Base-by-base conservation (phyloP, 2,113 vertebrate genomes). In the Polypterus bichir region DNA sequence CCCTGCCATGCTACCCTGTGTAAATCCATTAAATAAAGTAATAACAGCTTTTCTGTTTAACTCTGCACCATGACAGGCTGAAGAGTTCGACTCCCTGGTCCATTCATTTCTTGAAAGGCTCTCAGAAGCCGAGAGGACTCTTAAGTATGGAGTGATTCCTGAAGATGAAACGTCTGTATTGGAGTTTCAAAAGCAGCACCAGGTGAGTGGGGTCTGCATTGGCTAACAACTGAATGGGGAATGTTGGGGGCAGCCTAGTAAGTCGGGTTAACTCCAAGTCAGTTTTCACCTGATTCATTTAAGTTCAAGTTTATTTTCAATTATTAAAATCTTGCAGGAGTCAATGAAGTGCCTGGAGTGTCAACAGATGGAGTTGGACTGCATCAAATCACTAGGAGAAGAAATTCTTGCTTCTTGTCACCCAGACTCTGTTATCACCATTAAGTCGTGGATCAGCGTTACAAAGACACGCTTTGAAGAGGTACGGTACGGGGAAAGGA, bases 361-460 rank as follows among this genome's bases (percentile, higher is more conserved):
- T 69, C 89, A 83, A 70, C 79, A 78, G 51, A 68, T 78, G 68
- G 85, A 83, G 61, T 68, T 93, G 61, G 82, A 91, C 54, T 85
- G 79, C 57, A 87, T 94, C 71, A 73, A 75, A 2, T 73, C 73
- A 3, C 74, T 92, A 65, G 89, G 89, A 4, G 85, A 92, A 52
- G 81, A 89, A 74, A 92, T 93, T 69, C 77, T 94, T 46, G 46
- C 73, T 6, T 72, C 73, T 61, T 92, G 89, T 76, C 89, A 93
- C 53, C 90, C 91, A 0, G 87, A 93, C 64, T 84, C 91, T 1
- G 9, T 88, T 60, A 83, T 90, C 70, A 88, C 89, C 46, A 69
- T 94, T 59, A 89, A 86, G 58, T 91, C 91, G 48, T 93, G 91
- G 88, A 81, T 92, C 72, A 89, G 82, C 0, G 85, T 91, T 0